Base-by-base conservation (phyloP, 2,888 invertebrate species). In the Xanthorhoe spadicearia region DNA sequence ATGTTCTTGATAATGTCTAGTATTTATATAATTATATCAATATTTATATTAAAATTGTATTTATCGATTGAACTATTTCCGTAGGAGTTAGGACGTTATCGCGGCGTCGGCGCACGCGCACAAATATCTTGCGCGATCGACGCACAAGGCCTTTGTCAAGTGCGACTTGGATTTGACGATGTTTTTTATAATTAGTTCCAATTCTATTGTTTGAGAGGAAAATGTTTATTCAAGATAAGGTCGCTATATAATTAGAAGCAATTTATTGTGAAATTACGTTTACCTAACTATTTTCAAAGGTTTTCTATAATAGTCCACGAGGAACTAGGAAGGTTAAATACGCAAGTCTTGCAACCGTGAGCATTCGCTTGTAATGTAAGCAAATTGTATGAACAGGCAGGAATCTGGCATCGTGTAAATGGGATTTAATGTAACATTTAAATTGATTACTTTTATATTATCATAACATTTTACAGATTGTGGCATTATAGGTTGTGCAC, bases 71-170 rank as follows among this genome's bases (percentile, higher is more conserved):
- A 43, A 56, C 50, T 43, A 57, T 46, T 43, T 56, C 28, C 51
- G 43, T 15, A 6, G 46, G 2, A 48, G 48, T 48, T 32, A 51
- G 61, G 54, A 62, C 62, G 62, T 62, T 68, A 23, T 61, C 19
- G 10, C 64, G 0, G 50, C 43, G 6, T 17, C 64, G 43, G 64
- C 61, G 68, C 61, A 17, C 28, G 64, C 60, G 68, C 50, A 53
- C 13, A 43, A 68, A 9, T 68, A 68, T 64, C 64, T 57, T 28
- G 38, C 49, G 13, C 55, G 57, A 17, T 18, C 59, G 67, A 32
- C 23, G 46, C 43, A 32, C 50, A 64, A 64, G 67, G 67, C 43
- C 67, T 68, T 13, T 64, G 67, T 68, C 67, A 64, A 61, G 61
- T 50, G 51, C 55, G 54, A 32, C 43, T 18, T 19, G 46, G 35